Evolutionary conservation across 92 coral and sea anemone species (phyloP), one percentile per base, ranked within the genome.

Genomic region (Siderastrea radians): DNA sequence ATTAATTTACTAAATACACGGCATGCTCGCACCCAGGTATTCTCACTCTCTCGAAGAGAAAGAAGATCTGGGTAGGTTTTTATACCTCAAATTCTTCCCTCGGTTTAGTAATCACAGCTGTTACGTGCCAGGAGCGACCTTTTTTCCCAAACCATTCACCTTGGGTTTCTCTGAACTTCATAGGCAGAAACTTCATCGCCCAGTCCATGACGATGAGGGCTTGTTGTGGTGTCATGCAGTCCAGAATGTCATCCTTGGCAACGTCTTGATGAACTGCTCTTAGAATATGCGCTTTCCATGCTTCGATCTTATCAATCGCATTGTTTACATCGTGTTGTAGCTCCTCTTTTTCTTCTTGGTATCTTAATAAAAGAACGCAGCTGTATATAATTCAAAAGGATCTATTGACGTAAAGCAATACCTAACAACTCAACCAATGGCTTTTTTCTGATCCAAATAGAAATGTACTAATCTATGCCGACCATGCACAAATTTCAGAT

Each of bases 71-170:
- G 38, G 38, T 26, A 26, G 13, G 49, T 5, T 50, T 4, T 47
- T 1, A 62, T 80, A 81, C 76, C 89, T 85, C 89, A 63, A 63
- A 63, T 1, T 75, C 74, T 9, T 75, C 89, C 38, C 12, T 55
- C 63, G 47, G 54, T 75, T 76, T 85, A 2, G 89, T 74, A 45
- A 85, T 85, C 49, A 85, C 89, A 5, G 89, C 83, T 16, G 89
- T 68, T 61, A 85, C 89, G 49, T 75, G 89, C 84, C 83, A 85
- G 12, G 89, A 67, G 89, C 59, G 89, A 14, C 89, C 83, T 62
- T 76, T 85, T 65, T 85, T 85, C 3, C 89, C 83, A 59, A 74
- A 85, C 89, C 89, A 85, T 7, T 85, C 89, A 5, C 82, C 89
- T 45, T 85, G 83, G 47, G 83, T 74, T 76, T 75, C 89, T 17